These are phyloP conservation scores for Plebejus anna DNA, from an alignment of 2,888 invertebrate species.

Conservation along the genomic window DNA sequence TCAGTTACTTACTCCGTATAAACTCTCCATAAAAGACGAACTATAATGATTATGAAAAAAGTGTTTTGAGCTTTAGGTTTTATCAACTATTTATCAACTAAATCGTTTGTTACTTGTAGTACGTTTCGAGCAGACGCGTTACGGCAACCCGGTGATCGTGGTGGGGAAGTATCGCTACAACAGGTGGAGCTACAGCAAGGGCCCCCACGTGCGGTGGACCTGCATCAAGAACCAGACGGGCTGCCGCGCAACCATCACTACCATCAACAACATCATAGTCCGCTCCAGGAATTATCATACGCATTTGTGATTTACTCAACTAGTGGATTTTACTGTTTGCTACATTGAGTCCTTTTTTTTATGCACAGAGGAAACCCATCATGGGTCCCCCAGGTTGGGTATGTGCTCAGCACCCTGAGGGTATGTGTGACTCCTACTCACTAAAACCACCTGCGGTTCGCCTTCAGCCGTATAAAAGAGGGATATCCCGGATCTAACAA, in stretches of 20 bases:
- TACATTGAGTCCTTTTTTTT: neutral
- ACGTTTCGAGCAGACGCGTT: slow-evolving; percentile 49
- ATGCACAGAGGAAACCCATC: no score
- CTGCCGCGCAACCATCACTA: slow-evolving; percentile 55
- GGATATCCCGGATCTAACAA: no score
- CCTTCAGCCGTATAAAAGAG: no score
- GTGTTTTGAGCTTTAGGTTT: no score
- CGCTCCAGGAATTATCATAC: slow-evolving; percentile 49
- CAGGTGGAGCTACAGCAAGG: slow-evolving; percentile 53
- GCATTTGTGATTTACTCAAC: slow-evolving; percentile 41
- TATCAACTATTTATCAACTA: no score
- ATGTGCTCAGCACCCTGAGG: no score
- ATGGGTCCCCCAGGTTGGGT: no score
- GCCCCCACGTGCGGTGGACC: slow-evolving; percentile 52
- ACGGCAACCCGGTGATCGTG: slow-evolving; percentile 61
- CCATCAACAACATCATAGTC: slow-evolving; percentile 50
- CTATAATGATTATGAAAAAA: no score
- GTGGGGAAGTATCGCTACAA: slow-evolving; percentile 54
- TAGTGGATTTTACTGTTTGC: neutral
- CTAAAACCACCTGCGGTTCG: no score
- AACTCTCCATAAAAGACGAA: no score
- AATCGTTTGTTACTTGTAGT: slow-evolving; percentile 35
- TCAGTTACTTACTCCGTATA: no score
- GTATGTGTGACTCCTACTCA: no score
- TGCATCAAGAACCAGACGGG: slow-evolving; percentile 57